phyloP scores from a whole-genome alignment of 2,888 invertebrate species.

The Microdon myrmicae region DNA sequence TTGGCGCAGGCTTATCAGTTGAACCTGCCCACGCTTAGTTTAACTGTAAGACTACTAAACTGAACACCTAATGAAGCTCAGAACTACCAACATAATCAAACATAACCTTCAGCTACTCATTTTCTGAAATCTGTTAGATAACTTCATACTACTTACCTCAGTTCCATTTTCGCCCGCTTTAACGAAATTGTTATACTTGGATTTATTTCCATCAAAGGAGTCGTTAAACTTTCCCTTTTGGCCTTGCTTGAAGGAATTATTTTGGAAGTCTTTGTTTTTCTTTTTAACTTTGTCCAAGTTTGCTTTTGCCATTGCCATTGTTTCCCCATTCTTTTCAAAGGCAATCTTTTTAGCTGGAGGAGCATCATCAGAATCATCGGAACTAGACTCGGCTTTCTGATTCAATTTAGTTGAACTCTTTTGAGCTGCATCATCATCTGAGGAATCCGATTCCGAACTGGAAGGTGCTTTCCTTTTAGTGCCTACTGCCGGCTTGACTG shows the following conservation, averaged over 20 bases:
- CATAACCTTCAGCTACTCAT: too few species aligned
- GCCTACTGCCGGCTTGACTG: not conserved
- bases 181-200: constrained; percentile 76
- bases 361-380: too few species aligned
- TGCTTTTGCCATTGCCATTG: too few species aligned
- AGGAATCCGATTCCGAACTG: not conserved
- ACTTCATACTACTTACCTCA: constrained; percentile 15
- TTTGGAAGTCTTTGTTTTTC: too few species aligned
- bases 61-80: too few species aligned
- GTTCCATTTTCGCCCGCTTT: constrained; percentile 68
- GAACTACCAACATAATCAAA: too few species aligned
- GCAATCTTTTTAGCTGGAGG: constrained; percentile 12
- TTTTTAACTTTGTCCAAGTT: too few species aligned
- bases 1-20: too few species aligned
- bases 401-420: constrained; percentile 39
- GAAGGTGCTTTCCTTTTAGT: not conserved
- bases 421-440: constrained; percentile 37
- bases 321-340: too few species aligned
- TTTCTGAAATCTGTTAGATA: too few species aligned
- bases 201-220: constrained; percentile 38
- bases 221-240: constrained; percentile 67
- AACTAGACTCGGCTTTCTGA: constrained; percentile 58
- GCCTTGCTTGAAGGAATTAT: constrained; percentile 55
- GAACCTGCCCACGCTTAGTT: too few species aligned
- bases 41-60: too few species aligned